Evolutionary conservation across 2,113 vertebrate species (phyloP), one percentile per base, ranked within the genome.

Genomic region (Prunella fulvescens): DNA sequence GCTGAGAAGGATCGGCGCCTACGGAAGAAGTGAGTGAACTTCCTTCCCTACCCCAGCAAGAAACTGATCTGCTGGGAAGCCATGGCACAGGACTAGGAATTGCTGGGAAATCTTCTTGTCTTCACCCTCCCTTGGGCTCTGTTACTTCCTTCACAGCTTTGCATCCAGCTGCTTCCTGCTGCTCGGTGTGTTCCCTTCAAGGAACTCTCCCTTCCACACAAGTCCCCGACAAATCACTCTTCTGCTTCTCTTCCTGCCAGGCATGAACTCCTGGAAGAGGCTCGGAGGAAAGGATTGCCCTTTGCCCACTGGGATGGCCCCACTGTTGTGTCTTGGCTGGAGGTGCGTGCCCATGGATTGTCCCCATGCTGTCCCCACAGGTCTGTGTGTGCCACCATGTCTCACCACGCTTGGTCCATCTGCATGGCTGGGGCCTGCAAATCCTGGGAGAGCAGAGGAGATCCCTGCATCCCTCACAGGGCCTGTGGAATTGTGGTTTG

Each of bases 261-360:
- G 94, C 99, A 99, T 3, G 99, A 99, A 86, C 99, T 99, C 79
- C 96, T 99, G 93, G 99, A 99, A 97, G 99, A 99, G 18, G 99
- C 99, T 50, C 98, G 99, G 86, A 98, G 99, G 96, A 99, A 98
- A 97, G 99, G 99, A 6, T 98, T 98, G 95, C 98, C 99, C 9
- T 99, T 99, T 95, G 99, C 99, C 82, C 99, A 99, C 67, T 99
- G 99, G 99, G 99, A 99, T 5, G 99, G 99, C 25, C 99, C 99
- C 10, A 99, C 99, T 0, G 99, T 99, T n/a, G 99, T 99, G 69
- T 99, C 99, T 83, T 99, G 99, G 99, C 97, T 99, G 19, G 99
- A 99, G 99, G 99, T 99, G 98, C 7, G 3, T 7, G 3, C 28
- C 60, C 2, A 0, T 57, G 31, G 26, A 3, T 29, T 13, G 1